phyloP scores from a whole-genome alignment of 2,888 invertebrate genomes.

The Andrena flavipes region DNA sequence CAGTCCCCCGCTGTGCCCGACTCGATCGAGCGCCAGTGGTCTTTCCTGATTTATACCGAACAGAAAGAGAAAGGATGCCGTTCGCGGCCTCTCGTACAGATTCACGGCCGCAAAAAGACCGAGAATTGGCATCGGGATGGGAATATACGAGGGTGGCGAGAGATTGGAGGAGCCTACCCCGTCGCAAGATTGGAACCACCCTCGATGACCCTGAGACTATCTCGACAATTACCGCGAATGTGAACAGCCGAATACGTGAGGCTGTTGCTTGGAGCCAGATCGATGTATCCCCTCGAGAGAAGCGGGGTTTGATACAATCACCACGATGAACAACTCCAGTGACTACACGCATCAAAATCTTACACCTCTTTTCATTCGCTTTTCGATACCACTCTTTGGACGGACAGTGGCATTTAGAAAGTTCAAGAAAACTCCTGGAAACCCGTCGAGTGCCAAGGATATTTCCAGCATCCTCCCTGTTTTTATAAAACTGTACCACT shows the following conservation, averaged over 20 bases:
- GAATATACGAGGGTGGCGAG: constrained; percentile 22
- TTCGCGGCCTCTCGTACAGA: constrained; percentile 2
- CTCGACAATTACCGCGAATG: constrained; percentile 59
- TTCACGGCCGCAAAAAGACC: constrained; percentile 16
- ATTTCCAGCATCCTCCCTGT: constrained; percentile 5
- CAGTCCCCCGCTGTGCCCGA: background rate
- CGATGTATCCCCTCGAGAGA: constrained; percentile 30
- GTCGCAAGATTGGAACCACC: constrained; percentile 27
- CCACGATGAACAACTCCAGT: background rate
- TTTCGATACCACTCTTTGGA: background rate
- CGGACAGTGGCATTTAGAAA: background rate
- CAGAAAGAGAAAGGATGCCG: background rate
- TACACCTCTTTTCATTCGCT: background rate
- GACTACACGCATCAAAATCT: constrained; percentile 17
- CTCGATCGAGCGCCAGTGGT: constrained; percentile 8
- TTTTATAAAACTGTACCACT: constrained; percentile 18
- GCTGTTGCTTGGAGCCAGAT: constrained; percentile 22
- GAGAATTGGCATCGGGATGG: background rate
- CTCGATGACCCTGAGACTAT: constrained; percentile 45
- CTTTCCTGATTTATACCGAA: constrained; percentile 17
- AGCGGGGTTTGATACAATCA: constrained; percentile 25
- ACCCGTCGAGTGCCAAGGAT: background rate
- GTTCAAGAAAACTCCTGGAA: background rate
- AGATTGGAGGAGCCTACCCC: constrained; percentile 15
- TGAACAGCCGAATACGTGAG: constrained; percentile 37